Percentiles rank a stretch among this genome's conserved stretches.
Conservation (phyloP, 2,797 vertebrate species). For the Podargus strigoides region DNA sequence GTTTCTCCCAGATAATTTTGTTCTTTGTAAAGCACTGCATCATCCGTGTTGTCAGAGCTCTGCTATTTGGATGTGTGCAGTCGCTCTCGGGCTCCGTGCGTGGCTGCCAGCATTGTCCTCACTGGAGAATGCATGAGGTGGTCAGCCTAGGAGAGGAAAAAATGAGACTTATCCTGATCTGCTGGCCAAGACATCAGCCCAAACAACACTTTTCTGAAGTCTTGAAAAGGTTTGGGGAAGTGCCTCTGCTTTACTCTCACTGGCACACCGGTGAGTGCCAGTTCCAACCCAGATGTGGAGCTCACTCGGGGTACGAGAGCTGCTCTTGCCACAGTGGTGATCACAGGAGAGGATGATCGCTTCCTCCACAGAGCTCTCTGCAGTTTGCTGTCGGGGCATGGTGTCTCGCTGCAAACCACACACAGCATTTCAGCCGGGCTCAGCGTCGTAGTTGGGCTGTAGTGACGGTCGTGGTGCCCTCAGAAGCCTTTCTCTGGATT, state of each 20-base stretch:
- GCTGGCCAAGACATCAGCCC: neutral
- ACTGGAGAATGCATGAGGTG: neutral
- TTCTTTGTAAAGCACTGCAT: neutral
- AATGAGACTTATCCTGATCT: neutral
- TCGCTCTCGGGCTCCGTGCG: fast-evolving
- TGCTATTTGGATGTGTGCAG: neutral
- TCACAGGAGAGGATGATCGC: too few relatives aligned
- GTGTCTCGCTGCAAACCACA: too few relatives aligned
- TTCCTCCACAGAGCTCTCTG: too few relatives aligned
- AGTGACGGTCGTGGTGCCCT: too few relatives aligned
- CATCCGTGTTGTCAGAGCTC: neutral
- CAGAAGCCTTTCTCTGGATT: too few relatives aligned
- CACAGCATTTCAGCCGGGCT: too few relatives aligned
- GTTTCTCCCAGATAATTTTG: neutral
- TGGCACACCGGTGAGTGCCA: fast-evolving
- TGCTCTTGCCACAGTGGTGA: neutral
- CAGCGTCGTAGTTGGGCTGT: too few relatives aligned
- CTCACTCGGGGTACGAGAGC: neutral
- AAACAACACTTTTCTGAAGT: neutral
- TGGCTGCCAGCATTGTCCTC: neutral
- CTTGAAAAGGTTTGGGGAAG: neutral
- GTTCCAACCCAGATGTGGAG: neutral
- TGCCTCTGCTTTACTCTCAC: neutral
- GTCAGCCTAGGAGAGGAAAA: neutral
- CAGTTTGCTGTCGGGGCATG: too few relatives aligned